Evolutionary conservation across 1,140 invertebrate genomes (phyloP), one percentile per base, ranked within the genome.

Genomic region (Neomicropteryx cornuta): DNA sequence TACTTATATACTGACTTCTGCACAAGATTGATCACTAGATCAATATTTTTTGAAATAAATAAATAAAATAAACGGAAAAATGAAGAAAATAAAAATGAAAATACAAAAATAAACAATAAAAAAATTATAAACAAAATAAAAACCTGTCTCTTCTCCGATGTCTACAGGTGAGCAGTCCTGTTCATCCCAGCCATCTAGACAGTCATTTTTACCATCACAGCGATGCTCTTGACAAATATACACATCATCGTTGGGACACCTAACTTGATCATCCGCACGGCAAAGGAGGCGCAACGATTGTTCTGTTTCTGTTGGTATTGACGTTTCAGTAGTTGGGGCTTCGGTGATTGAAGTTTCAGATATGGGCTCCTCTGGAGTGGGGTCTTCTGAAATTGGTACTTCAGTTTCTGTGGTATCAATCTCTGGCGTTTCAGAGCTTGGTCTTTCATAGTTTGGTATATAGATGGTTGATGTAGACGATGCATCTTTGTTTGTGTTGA

Each of bases 101-200:
- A n/a, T n/a, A n/a, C n/a, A n/a, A n/a, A n/a, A n/a, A n/a, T n/a
- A n/a, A n/a, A n/a, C n/a, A n/a, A n/a, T n/a, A n/a, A n/a, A n/a
- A n/a, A n/a, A n/a, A n/a, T n/a, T n/a, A n/a, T n/a, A n/a, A n/a
- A n/a, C n/a, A n/a, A n/a, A n/a, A n/a, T n/a, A n/a, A n/a, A n/a
- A n/a, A n/a, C n/a, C n/a, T n/a, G n/a, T n/a, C n/a, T n/a, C n/a
- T n/a, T n/a, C n/a, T n/a, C n/a, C n/a, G n/a, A n/a, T n/a, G n/a
- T n/a, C n/a, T n/a, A n/a, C 33, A 10, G 17, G 18, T 33, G 45
- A 33, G 46, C 71, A 73, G 31, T 63, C 44, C 8, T 44, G 33
- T 51, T 75, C 73, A 53, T 77, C 75, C 27, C 58, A 56, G 13
- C 68, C 67, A 49, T 76, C 68, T 3, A 63, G 58, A 56, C 79